Percentiles rank a stretch among this genome's conserved stretches.
Conservation (phyloP, 2,113 vertebrate genomes). For the Zosterops pallidus region DNA sequence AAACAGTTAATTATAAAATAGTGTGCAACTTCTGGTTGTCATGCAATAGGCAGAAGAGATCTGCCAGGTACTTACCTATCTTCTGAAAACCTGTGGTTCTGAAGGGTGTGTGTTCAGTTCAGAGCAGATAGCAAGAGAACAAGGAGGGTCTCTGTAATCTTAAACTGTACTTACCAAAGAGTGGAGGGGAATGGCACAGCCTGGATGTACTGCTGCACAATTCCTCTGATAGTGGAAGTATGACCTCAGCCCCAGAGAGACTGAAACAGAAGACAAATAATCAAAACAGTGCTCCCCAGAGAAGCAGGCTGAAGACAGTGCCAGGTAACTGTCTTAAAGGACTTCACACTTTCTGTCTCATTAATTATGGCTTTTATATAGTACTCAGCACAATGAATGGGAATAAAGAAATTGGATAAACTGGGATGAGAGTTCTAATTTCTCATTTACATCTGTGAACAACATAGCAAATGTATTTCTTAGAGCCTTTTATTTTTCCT, state of each 20-base stretch:
- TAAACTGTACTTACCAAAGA: not conserved
- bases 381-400: not conserved
- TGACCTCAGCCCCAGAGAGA: not conserved
- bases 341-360: not conserved
- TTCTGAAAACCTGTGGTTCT: not conserved
- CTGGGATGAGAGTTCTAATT: not conserved
- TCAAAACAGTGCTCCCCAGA: constrained; percentile 1
- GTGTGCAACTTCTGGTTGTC: not conserved
- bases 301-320: not conserved
- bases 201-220: not conserved
- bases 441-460: not conserved
- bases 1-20: not conserved
- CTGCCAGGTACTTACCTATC: not conserved
- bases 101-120: not conserved
- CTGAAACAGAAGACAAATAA: constrained; percentile 33
- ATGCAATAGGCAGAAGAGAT: not conserved
- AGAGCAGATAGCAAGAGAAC: not conserved
- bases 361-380: not conserved
- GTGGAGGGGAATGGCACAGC: not conserved
- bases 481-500: not conserved
- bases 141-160: not conserved
- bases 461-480: not conserved
- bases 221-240: not conserved
- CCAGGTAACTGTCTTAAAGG: not conserved
- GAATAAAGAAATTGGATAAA: not conserved